Percentiles rank a stretch among this genome's conserved stretches.
phyloP scores from a whole-genome alignment of 53 echinoderm and acorn worm genomes.

The Echinarachnius parma region DNA sequence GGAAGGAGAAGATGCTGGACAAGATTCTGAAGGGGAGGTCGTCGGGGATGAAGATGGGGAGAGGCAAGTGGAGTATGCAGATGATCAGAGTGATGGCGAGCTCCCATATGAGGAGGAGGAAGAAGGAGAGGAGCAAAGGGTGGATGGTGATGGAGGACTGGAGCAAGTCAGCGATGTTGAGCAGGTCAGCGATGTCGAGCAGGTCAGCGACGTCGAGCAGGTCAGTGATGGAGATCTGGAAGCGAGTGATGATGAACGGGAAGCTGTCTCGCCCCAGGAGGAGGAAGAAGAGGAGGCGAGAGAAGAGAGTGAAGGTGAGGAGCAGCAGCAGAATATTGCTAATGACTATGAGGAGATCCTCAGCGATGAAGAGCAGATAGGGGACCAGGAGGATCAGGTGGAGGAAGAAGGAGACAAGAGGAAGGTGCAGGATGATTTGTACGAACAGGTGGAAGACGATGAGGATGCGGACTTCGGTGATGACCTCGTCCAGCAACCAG shows the following conservation, averaged over 20 bases:
- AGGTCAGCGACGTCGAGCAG: slow-evolving; percentile 13
- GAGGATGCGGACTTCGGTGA: slow-evolving; percentile 41
- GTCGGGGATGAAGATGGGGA: background rate
- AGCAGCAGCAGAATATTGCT: background rate
- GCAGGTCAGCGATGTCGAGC: background rate
- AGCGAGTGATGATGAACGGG: slow-evolving; percentile 32
- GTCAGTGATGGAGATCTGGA: slow-evolving; percentile 3
- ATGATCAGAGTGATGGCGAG: slow-evolving; percentile 37
- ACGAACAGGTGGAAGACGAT: slow-evolving; percentile 41
- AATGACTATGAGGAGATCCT: slow-evolving; percentile 37
- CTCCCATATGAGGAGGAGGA: slow-evolving; percentile 43
- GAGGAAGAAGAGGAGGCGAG: slow-evolving; percentile 11
- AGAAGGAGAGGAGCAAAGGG: background rate
- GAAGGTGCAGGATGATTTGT: slow-evolving; percentile 27
- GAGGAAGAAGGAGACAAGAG: background rate
- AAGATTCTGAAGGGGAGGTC: background rate
- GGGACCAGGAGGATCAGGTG: slow-evolving; percentile 29
- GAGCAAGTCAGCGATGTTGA: no score
- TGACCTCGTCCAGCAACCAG: slow-evolving; percentile 4
- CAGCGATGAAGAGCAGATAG: slow-evolving; percentile 42
- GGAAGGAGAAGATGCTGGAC: slow-evolving; percentile 15
- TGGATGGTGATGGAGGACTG: no score
- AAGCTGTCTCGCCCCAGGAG: background rate
- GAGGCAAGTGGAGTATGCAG: background rate
- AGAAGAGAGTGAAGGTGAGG: background rate